A percentile compares a stretch with the other conserved stretches of the same genome.
Evolutionary conservation across 2,888 invertebrate genomes (phyloP).

Genomic region (Leptura quadrifasciata): DNA sequence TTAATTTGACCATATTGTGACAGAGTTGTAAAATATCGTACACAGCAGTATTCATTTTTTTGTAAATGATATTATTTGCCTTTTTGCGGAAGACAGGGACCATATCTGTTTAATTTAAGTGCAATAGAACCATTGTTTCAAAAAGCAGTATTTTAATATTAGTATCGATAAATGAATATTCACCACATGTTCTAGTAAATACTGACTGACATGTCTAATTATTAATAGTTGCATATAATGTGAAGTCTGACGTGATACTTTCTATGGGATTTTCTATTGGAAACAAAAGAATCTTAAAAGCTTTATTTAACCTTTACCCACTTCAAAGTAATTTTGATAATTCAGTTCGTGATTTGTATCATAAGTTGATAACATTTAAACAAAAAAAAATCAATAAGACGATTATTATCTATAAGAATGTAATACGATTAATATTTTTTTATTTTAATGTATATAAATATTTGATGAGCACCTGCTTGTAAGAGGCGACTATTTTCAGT

Average conservation of each 20-base stretch:
- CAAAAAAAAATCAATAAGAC: not conserved
- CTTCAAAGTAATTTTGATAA: not conserved
- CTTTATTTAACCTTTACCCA: not conserved
- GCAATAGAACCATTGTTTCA: too few species aligned
- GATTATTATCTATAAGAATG: not conserved
- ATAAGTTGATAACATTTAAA: constrained; percentile 3
- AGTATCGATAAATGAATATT: too few species aligned
- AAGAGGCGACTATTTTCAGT: not conserved
- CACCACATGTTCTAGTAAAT: too few species aligned
- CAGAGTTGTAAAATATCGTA: too few species aligned
- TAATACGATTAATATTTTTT: not conserved
- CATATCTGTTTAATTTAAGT: too few species aligned
- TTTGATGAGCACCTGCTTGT: not conserved
- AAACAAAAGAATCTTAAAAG: not conserved
- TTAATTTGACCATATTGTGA: too few species aligned
- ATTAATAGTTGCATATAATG: too few species aligned
- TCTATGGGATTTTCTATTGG: not conserved
- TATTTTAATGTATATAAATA: not conserved
- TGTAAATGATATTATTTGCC: too few species aligned
- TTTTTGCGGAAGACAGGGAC: too few species aligned
- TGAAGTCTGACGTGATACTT: not conserved
- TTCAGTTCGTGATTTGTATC: not conserved
- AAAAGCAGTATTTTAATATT: too few species aligned
- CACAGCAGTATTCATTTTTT: too few species aligned
- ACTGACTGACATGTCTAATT: too few species aligned